These are phyloP conservation scores for Dolichomitus sp. DNA, from an alignment of 2,888 invertebrate species.

Conservation along the genomic window DNA sequence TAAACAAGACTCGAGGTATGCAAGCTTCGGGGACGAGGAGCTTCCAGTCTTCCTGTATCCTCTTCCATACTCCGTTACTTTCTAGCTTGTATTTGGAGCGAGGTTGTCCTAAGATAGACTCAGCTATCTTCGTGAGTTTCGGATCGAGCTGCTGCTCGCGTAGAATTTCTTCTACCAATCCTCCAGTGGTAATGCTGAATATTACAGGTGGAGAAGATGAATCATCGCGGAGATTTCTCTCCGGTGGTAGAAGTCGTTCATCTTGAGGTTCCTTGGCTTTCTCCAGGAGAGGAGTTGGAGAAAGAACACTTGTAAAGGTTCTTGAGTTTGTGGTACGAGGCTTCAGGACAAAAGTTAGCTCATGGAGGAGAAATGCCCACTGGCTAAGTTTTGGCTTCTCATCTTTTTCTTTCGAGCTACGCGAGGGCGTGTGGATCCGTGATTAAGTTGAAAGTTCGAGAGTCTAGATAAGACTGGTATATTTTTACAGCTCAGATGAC, in stretches of 20 bases:
- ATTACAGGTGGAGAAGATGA: too few species aligned
- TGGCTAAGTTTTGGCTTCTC: slow-evolving; percentile 65
- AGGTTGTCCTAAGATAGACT: too few species aligned
- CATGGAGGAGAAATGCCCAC: slow-evolving; percentile 70
- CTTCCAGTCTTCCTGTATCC: not conserved
- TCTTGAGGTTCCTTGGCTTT: not conserved
- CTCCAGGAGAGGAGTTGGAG: not conserved
- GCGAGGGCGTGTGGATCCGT: slow-evolving; percentile 68
- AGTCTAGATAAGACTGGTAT: slow-evolving; percentile 65
- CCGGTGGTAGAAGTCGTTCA: not conserved
- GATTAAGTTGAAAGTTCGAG: slow-evolving; percentile 59
- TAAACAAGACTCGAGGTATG: not conserved
- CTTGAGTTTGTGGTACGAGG: slow-evolving; percentile 49
- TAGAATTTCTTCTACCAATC: not conserved
- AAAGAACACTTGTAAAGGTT: too few species aligned
- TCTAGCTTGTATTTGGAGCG: not conserved
- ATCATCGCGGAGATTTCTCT: not conserved
- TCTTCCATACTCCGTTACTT: not conserved
- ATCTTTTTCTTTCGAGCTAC: slow-evolving; percentile 67
- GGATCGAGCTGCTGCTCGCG: not conserved
- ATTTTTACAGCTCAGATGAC: not conserved
- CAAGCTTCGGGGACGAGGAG: not conserved
- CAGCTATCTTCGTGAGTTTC: not conserved
- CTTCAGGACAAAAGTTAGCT: slow-evolving; percentile 66
- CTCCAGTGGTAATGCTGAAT: not conserved